Conservation (phyloP, 2,797 vertebrate species). For the Lithobates sylvaticus region DNA sequence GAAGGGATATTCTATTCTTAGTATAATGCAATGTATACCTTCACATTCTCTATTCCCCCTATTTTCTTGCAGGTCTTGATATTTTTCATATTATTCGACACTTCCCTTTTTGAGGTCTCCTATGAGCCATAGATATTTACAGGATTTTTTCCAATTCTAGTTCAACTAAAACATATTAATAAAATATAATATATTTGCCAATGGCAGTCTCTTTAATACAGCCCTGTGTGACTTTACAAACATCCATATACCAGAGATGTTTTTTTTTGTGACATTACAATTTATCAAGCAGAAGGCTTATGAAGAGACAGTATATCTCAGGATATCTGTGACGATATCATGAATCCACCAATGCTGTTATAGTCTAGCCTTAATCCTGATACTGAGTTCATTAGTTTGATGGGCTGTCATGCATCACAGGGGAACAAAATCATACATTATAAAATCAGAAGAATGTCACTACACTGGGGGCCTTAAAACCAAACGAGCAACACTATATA, state of each 20-base stretch:
- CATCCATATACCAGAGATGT: constrained; percentile 35
- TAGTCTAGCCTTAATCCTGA: constrained; percentile 51
- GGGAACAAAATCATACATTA: constrained; percentile 32
- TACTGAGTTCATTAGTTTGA: constrained; percentile 59
- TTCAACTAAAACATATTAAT: constrained; percentile 34
- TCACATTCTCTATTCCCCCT: not conserved
- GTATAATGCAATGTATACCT: not conserved
- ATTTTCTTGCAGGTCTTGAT: constrained; percentile 17
- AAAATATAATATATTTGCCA: constrained; percentile 37
- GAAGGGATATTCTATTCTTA: not conserved
- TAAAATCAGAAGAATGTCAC: constrained; percentile 53
- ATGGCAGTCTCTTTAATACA: constrained; percentile 43
- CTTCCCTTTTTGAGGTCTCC: not conserved
- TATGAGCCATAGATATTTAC: constrained; percentile 8
- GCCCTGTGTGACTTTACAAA: constrained; percentile 47
- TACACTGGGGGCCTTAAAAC: constrained; percentile 36
- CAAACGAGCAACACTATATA: not conserved
- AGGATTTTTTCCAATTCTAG: not conserved
- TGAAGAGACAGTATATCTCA: constrained; percentile 32
- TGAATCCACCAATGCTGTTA: constrained; percentile 49
- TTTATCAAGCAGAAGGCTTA: constrained; percentile 48
- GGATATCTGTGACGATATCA: constrained; percentile 41
- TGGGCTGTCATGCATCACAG: constrained; percentile 57
- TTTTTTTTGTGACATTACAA: constrained; percentile 55
- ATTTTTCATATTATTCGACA: constrained; percentile 36